Evolutionary conservation across 2,113 vertebrate species (phyloP).

Genomic region (Arenaria interpres): DNA sequence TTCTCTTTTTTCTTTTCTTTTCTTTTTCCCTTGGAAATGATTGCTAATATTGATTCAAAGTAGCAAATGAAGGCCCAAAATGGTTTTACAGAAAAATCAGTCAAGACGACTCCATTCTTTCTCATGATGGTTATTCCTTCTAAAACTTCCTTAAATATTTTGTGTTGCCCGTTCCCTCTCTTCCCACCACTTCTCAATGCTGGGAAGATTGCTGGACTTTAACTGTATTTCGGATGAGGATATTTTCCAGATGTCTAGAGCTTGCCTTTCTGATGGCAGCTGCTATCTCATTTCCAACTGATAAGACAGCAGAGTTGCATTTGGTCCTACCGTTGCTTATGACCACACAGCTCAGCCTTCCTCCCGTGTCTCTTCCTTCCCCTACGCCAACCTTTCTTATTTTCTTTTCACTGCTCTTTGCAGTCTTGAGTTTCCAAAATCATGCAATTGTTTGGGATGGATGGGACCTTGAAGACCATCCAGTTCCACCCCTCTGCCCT

Average conservation of each 20-base stretch:
- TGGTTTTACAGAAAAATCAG: not conserved
- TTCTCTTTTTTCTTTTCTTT: not conserved
- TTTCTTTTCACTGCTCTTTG: not conserved
- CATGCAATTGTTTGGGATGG: no score
- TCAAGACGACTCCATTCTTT: not conserved
- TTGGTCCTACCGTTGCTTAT: not conserved
- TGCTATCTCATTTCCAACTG: not conserved
- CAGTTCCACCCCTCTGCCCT: no score
- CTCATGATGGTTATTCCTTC: not conserved
- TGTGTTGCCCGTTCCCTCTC: not conserved
- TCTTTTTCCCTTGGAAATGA: not conserved
- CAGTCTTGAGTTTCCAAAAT: not conserved
- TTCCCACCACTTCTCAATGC: not conserved
- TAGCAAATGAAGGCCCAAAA: not conserved
- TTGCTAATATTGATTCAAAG: not conserved
- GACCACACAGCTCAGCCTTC: not conserved
- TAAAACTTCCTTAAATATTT: not conserved
- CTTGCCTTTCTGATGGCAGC: not conserved
- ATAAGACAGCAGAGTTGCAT: not conserved
- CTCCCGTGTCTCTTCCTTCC: not conserved
- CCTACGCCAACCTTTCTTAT: not conserved
- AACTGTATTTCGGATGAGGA: not conserved
- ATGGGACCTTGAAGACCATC: no score
- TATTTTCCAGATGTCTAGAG: not conserved
- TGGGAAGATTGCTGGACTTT: not conserved